These are phyloP conservation scores for Tribolium madens DNA, from an alignment of 1,140 invertebrate species.

Conservation along the genomic window DNA sequence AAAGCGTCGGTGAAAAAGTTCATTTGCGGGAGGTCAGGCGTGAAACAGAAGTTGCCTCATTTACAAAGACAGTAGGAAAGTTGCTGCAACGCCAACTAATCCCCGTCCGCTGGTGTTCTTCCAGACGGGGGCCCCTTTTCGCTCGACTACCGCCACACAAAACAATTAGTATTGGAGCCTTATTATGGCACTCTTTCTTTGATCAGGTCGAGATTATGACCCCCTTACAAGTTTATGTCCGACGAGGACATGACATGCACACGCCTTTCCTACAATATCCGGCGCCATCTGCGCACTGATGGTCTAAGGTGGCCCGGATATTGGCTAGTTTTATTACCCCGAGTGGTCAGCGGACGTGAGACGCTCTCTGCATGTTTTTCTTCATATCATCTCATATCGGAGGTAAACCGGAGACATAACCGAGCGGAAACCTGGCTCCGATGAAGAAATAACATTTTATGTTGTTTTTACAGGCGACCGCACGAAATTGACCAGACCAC, in stretches of 20 bases:
- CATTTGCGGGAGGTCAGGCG: constrained; percentile 63
- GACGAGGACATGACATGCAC: constrained; percentile 19
- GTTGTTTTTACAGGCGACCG: constrained; percentile 61
- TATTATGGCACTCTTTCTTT: too few species aligned
- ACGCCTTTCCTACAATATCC: constrained; percentile 58
- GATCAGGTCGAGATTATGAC: constrained; percentile 4
- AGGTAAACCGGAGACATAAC: constrained; percentile 55
- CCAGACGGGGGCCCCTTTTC: constrained; percentile 40
- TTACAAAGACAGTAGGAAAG: constrained; percentile 61
- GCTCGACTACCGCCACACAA: too few species aligned
- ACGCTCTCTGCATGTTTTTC: constrained; percentile 58
- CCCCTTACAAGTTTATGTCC: constrained; percentile 50
- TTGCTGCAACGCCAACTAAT: constrained; percentile 63
- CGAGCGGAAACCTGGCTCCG: constrained; percentile 60
- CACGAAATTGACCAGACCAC: constrained; percentile 44
- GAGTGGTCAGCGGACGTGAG: constrained; percentile 60
- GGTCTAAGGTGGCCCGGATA: constrained; percentile 60
- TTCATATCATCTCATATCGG: constrained; percentile 56
- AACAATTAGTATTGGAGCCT: too few species aligned
- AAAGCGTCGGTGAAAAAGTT: constrained; percentile 61
- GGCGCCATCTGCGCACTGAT: constrained; percentile 59
- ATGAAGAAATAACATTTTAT: constrained; percentile 64
- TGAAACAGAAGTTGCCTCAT: constrained; percentile 64
- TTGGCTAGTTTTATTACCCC: constrained; percentile 63
- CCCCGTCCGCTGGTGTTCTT: constrained; percentile 62